A percentile compares a stretch with the other conserved stretches of the same genome.
Evolutionary conservation across 2,797 vertebrate genomes (phyloP).

Genomic region (Apodemus agrarius): DNA sequence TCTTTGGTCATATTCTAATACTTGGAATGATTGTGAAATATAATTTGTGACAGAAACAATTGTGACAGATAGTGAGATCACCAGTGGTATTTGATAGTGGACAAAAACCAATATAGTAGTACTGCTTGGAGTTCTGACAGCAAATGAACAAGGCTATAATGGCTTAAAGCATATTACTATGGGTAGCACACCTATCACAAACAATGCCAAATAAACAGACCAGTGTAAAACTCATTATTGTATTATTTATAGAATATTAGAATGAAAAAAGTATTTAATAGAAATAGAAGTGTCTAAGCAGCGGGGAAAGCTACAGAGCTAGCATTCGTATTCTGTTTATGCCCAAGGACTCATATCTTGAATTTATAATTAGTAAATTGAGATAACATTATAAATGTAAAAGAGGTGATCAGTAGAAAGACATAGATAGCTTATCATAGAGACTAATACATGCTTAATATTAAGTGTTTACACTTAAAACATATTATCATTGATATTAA

Average conservation of each 20-base stretch:
- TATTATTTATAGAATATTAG: background rate
- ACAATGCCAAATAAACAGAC: background rate
- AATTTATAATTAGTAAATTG: background rate
- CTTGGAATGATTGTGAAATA: background rate
- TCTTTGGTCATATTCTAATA: accelerated
- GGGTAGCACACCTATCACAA: background rate
- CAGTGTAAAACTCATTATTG: background rate
- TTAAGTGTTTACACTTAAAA: background rate
- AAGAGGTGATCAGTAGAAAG: background rate
- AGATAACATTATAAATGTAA: background rate
- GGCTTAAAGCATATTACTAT: background rate
- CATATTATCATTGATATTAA: background rate
- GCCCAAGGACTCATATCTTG: background rate
- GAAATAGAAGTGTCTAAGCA: background rate
- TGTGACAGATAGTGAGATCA: background rate
- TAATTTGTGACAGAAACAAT: background rate
- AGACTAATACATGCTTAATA: background rate
- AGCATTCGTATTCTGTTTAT: background rate
- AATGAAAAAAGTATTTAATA: background rate
- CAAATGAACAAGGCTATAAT: background rate
- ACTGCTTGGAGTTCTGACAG: background rate
- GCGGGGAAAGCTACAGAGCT: background rate
- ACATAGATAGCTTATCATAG: background rate
- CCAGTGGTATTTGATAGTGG: background rate
- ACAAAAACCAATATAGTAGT: background rate